Evolutionary conservation across 2,113 vertebrate genomes (phyloP), one percentile per base, ranked within the genome.

Genomic region (Chunga burmeisteri): DNA sequence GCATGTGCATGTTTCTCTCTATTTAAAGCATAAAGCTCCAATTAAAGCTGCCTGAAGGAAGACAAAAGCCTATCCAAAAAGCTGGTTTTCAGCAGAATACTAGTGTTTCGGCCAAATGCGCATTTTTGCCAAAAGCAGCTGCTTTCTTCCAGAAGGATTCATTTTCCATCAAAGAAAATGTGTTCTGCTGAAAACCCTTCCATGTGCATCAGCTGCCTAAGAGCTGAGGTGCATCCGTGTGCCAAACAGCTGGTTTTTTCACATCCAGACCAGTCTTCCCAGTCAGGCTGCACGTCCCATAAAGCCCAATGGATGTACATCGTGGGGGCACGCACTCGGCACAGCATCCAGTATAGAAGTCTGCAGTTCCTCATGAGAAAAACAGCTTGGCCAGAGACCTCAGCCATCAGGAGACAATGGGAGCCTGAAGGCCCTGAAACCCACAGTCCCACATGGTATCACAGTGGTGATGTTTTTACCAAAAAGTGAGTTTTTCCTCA

Each of bases 291-390:
- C 18, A 21, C 2, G 1, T 68, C 66, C 53, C 53, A 71, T 27
- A 70, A 79, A 81, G 49, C n/a, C 46, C 32, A 25, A 0, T 2
- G 10, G 42, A 30, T 34, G 19, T 2, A 29, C 55, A 16, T 15
- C 4, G 1, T 5, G 4, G 25, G 38, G 34, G 75, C 38, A 34
- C 59, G 42, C 14, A 7, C 44, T 38, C 0, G 0, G 14, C 77
- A 74, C 21, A 58, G 61, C 86, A 67, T 59, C n/a, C 81, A 90
- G 38, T 10, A n/a, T 1, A 26, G 49, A 61, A 80, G 5, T 36
- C 80, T 86, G 59, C 42, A 79, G 38, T 11, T 93, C 40, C 67
- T 86, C 46, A 25, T 22, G 42, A 68, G 16, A 61, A 62, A 44
- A 88, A 50, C 30, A 34, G 20, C 42, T 66, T 53, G 29, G 46